Conservation (phyloP, 2,113 vertebrate genomes). For the Uria aalge region DNA sequence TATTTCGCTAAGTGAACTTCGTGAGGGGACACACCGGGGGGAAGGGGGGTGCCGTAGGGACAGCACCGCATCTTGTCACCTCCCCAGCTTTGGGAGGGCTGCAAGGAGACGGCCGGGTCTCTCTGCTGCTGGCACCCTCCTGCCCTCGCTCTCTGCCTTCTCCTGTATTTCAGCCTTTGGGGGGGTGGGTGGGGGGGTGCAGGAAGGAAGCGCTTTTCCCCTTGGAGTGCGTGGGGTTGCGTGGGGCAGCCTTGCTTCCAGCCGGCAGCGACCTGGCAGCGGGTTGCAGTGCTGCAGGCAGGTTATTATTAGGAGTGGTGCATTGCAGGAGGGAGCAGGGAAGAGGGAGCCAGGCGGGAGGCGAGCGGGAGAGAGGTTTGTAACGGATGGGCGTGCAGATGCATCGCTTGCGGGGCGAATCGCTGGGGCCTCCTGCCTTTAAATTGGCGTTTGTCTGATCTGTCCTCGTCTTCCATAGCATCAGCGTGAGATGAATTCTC, state of each 20-base stretch:
- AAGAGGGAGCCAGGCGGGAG: neutral
- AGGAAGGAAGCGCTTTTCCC: accelerated
- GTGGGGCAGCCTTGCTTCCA: neutral
- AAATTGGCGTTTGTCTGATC: accelerated
- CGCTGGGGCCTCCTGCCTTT: neutral
- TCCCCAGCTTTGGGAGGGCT: neutral
- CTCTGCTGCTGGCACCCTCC: neutral
- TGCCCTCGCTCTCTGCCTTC: neutral
- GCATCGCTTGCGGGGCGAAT: accelerated
- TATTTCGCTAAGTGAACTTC: neutral
- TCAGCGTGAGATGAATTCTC: neutral
- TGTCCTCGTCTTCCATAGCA: accelerated
- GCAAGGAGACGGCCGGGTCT: neutral
- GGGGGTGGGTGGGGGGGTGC: neutral
- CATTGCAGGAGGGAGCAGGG: conserved; percentile 69
- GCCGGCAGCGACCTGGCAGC: neutral
- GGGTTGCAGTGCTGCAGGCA: conserved; percentile 50
- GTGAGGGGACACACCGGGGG: neutral
- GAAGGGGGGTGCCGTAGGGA: neutral
- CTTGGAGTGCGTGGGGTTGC: neutral
- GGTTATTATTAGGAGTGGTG: conserved; percentile 78
- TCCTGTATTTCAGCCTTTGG: neutral
- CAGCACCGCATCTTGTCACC: accelerated
- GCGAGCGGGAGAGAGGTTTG: accelerated
- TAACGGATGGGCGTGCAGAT: neutral